Conservation (phyloP, 2,113 vertebrate genomes). For the Hyla sarda region DNA sequence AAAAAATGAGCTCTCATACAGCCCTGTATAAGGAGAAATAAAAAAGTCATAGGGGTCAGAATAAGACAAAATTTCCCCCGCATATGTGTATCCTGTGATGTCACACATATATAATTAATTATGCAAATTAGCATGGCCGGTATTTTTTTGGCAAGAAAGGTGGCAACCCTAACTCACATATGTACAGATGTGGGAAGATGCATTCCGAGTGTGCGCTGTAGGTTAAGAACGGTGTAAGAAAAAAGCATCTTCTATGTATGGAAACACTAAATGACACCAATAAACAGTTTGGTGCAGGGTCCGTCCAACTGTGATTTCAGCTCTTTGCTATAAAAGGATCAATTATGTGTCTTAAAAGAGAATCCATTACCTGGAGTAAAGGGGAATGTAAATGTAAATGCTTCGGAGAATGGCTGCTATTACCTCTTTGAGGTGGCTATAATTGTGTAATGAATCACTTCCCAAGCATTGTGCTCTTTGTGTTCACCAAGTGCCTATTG, state of each 20-base stretch:
- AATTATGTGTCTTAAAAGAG: constrained; percentile 23
- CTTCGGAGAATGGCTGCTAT: not conserved
- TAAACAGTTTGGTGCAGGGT: not conserved
- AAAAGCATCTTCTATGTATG: not conserved
- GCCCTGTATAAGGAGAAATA: too few species aligned
- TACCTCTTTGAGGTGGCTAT: not conserved
- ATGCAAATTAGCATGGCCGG: too few species aligned
- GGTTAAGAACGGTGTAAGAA: not conserved
- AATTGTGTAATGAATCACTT: constrained; percentile 1
- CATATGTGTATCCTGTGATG: too few species aligned
- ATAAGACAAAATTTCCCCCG: too few species aligned
- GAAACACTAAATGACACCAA: not conserved
- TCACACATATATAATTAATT: too few species aligned
- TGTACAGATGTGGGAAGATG: not conserved
- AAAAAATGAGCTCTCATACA: too few species aligned
- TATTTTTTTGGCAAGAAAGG: too few species aligned
- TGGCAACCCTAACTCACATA: too few species aligned
- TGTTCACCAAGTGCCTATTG: not conserved
- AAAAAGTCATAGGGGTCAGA: too few species aligned
- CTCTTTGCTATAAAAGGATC: constrained; percentile 22
- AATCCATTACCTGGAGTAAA: constrained; percentile 16
- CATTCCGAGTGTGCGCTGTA: not conserved
- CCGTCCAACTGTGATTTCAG: not conserved
- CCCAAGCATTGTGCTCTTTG: not conserved
- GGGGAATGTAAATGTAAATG: constrained; percentile 16